Base-by-base conservation (phyloP, 1,140 invertebrate species). In the Drosophila pseudoobscura region DNA sequence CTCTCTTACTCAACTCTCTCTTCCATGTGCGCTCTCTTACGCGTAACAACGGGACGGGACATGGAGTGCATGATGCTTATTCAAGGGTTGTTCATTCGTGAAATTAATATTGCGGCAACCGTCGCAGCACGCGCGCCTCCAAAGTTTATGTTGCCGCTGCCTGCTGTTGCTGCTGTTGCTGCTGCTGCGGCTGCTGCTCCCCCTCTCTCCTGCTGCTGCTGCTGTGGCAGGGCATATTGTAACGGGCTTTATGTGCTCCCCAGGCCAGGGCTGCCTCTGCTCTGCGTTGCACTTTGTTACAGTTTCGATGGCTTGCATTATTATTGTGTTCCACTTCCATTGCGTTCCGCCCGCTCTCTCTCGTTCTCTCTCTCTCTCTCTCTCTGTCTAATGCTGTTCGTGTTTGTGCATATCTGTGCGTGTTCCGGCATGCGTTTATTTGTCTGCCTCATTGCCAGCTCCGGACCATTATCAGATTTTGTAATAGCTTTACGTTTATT, bases 31-130 rank as follows among this genome's bases (percentile, higher is more conserved):
- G 35, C 35, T 39, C 35, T 39, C 35, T 39, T 39, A 39, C 35
- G 11, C 74, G 75, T 87, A 78, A 87, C 79, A 79, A 83, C 61
- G 75, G 75, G 11, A 39, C 35, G 35, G 35, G 11, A 88, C 83
- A 88, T 88, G 63, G 83, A 88, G 83, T 88, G 83, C 76, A 88
- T 88, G 78, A 88, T 88, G 78, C 85, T 79, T 89, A 80, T 89
- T 89, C 85, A 87, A 89, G 85, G 87, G 85, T 87, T 90, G 87
- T 90, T 90, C 87, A 90, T 83, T 90, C 79, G 88, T 90, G 76
- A 90, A 90, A 90, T 90, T 90, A 90, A 90, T 90, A 90, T 90
- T 87, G 78, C 84, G 83, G 83, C 68, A 76, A 80, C 75, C 68
- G 53, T 71, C 58, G 62, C 82, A 80, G 80, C 82, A 80, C 80